Evolutionary conservation across 2,888 invertebrate species (phyloP).

Genomic region (Apantesis nais): DNA sequence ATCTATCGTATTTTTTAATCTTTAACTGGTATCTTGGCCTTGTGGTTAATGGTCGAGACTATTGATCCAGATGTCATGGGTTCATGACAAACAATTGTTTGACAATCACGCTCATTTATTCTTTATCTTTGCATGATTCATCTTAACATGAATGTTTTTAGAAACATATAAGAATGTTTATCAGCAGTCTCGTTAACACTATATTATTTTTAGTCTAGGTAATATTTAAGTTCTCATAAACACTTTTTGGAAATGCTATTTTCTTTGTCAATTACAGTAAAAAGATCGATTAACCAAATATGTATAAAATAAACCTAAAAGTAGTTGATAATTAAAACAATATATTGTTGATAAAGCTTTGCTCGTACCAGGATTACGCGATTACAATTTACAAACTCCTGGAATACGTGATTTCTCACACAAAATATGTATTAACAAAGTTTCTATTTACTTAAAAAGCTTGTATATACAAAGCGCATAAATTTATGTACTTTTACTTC

Average conservation of each 20-base stretch:
- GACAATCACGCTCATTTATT: background rate
- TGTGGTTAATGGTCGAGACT: background rate
- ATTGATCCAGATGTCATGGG: background rate
- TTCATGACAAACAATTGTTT: background rate
- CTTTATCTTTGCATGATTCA: background rate
- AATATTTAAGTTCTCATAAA: background rate
- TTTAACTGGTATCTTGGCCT: background rate
- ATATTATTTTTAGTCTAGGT: background rate
- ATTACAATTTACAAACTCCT: constrained; percentile 14
- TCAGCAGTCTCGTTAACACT: too few relatives aligned
- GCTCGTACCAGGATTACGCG: constrained; percentile 16
- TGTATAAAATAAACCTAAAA: constrained; percentile 1
- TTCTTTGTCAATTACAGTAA: background rate
- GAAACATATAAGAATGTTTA: too few relatives aligned
- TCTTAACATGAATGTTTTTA: too few relatives aligned
- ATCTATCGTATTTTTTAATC: too few relatives aligned
- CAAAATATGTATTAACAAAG: background rate
- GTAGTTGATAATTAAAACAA: constrained; percentile 12
- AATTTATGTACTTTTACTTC: background rate
- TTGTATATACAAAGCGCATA: background rate
- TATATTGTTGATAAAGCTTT: constrained; percentile 22
- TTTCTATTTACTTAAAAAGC: background rate
- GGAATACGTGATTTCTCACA: constrained; percentile 6
- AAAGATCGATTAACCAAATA: background rate
- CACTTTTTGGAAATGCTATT: background rate